A percentile compares a stretch with the other conserved stretches of the same genome.
phyloP scores from a whole-genome alignment of 2,797 vertebrate genomes.

The Falco peregrinus region DNA sequence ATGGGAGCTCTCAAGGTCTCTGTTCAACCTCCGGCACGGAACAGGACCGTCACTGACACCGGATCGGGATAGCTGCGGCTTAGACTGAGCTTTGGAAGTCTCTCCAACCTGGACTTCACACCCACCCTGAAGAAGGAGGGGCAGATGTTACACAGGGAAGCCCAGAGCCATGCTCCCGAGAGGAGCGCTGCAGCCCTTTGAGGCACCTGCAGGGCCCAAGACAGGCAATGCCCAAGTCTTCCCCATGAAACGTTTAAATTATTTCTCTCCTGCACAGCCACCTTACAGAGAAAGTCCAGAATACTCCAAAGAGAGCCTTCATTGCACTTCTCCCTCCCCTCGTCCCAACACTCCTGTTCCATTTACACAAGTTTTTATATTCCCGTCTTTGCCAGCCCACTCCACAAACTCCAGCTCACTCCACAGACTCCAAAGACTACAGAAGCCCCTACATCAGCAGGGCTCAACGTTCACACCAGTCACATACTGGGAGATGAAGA shows the following conservation, averaged over 20 bases:
- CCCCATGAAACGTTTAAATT: neutral
- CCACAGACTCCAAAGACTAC: neutral
- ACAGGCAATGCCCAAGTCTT: neutral
- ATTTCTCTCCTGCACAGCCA: neutral
- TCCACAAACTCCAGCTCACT: neutral
- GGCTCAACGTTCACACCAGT: rapidly evolving
- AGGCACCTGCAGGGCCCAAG: neutral
- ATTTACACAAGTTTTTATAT: neutral
- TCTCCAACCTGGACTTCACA: neutral
- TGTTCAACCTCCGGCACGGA: rapidly evolving
- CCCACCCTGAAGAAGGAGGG: neutral
- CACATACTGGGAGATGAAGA: neutral
- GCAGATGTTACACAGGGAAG: neutral
- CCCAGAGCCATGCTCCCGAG: neutral
- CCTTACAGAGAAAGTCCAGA: neutral
- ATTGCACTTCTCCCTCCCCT: neutral
- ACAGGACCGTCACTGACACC: rapidly evolving
- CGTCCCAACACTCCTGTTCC: neutral
- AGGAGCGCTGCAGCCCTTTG: rapidly evolving
- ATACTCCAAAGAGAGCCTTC: neutral
- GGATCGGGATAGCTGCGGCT: rapidly evolving
- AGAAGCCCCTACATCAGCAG: neutral
- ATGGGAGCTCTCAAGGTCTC: neutral
- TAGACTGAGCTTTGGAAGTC: neutral
- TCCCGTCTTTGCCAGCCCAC: neutral